Evolutionary conservation across 2,888 invertebrate species (phyloP).

Genomic region (Fabriciana adippe): DNA sequence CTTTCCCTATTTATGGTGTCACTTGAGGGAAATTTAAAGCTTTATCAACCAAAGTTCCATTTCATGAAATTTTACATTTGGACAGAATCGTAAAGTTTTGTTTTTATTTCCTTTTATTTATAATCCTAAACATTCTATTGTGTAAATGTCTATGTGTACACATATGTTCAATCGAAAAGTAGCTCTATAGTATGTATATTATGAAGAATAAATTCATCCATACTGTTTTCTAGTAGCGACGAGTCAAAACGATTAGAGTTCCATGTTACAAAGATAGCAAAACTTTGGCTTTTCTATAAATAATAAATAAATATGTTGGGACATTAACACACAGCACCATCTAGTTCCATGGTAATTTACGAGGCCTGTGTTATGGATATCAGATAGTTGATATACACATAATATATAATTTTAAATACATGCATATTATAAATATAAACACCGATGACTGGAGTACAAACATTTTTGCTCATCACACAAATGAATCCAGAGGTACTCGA

Average conservation of each 20-base stretch:
- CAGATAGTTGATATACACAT: too few relatives aligned
- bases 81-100: constrained; percentile 1
- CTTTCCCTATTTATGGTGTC: constrained; percentile 33
- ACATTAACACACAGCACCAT: too few relatives aligned
- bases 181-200: constrained; percentile 5
- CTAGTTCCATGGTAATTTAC: too few relatives aligned
- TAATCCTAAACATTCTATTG: constrained; percentile 13
- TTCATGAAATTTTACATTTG: constrained; percentile 17
- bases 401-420: too few relatives aligned
- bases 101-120: constrained; percentile 13
- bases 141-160: constrained; percentile 4
- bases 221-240: constrained; percentile 13
- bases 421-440: too few relatives aligned
- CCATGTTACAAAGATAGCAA: constrained; percentile 11
- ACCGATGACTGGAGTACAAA: too few relatives aligned
- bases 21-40: constrained; percentile 36
- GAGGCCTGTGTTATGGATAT: too few relatives aligned
- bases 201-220: constrained; percentile 1
- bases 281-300: constrained; percentile 12
- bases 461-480: too few relatives aligned
- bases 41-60: constrained; percentile 20
- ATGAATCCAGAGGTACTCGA: too few relatives aligned
- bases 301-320: too few relatives aligned
- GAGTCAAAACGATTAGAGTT: constrained; percentile 17
- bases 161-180: constrained; percentile 6